Base-by-base conservation (phyloP, 2,888 invertebrate genomes). In the Agrotis ipsilon region DNA sequence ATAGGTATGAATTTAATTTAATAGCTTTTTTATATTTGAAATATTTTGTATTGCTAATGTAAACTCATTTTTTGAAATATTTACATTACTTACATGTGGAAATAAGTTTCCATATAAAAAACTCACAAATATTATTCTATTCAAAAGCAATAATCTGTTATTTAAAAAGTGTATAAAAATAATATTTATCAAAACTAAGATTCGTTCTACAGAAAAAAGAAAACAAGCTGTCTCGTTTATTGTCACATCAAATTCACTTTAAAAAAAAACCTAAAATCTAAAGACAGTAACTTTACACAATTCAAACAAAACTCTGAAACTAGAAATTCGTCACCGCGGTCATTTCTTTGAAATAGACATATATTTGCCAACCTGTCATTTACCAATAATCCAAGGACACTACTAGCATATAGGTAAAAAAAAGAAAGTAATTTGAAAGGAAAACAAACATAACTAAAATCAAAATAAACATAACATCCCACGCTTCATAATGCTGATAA, bases 1-100 rank as follows among this genome's bases (percentile, higher is more conserved):
- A 73, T 71, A 58, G 11, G 11, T 39, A 39, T 69, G 55, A 76
- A 73, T 73, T 78, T 75, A 58, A 75, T 72, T 68, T 75, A 71
- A 82, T 70, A 62, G 52, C 45, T 58, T 70, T 60, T 61, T 72
- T 81, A 67, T 63, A 18, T 51, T 24, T 54, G 46, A 51, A 51
- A 21, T 27, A 48, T 60, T 45, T 54, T 54, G 32, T 14, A 65
- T 51, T 24, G 6, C 14, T 14, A 21, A 5, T 13, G 7, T 18
- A 46, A 27, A 2, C 1, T n/a, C n/a, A 9, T 32, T 32, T 32
- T 32, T 32, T 32, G n/a, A n/a, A n/a, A n/a, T n/a, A n/a, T n/a
- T n/a, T n/a, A n/a, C n/a, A n/a, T n/a, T n/a, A n/a, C n/a, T n/a
- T n/a, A n/a, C n/a, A n/a, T n/a, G n/a, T n/a, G n/a, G n/a, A n/a